These are phyloP conservation scores for Drosophila mauritiana DNA, from an alignment of 1,140 invertebrate genomes.

Conservation along the genomic window DNA sequence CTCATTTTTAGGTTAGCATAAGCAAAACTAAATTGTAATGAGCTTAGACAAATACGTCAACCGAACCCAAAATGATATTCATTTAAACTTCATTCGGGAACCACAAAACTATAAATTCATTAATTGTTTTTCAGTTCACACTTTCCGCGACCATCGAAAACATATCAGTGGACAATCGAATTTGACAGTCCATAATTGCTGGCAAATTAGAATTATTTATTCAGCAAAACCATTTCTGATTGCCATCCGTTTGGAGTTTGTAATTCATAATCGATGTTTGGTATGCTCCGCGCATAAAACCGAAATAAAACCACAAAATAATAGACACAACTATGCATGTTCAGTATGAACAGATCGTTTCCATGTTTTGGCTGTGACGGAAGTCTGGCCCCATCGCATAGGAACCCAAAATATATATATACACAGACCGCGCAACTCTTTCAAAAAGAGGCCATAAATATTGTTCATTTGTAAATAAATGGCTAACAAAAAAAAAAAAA, in stretches of 20 bases:
- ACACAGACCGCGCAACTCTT: slow-evolving; percentile 24
- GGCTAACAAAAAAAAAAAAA: slow-evolving; percentile 34
- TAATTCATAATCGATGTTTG: slow-evolving; percentile 36
- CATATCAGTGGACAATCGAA: neutral
- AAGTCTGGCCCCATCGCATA: slow-evolving; percentile 38
- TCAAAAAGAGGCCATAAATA: slow-evolving; percentile 78
- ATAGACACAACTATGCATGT: slow-evolving; percentile 30
- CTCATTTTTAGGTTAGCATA: too few relatives aligned
- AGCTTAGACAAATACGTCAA: neutral
- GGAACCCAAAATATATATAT: slow-evolving; percentile 5
- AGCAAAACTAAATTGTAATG: too few relatives aligned
- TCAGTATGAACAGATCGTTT: slow-evolving; percentile 42
- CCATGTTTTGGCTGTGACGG: slow-evolving; percentile 52
- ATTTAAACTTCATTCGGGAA: neutral
- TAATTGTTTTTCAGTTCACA: slow-evolving; percentile 24
- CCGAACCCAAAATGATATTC: neutral
- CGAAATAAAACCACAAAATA: slow-evolving; percentile 66
- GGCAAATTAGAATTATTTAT: slow-evolving; percentile 56
- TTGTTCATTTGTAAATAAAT: slow-evolving; percentile 83
- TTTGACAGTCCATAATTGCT: slow-evolving; percentile 46
- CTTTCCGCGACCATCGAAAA: slow-evolving; percentile 22
- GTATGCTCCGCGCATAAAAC: slow-evolving; percentile 44
- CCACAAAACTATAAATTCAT: neutral
- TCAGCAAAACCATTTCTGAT: slow-evolving; percentile 34
- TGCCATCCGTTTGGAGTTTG: slow-evolving; percentile 2